Evolutionary conservation across 2,797 vertebrate species (phyloP), one percentile per base, ranked within the genome.

Genomic region (Acrocephalus scirpaceus): DNA sequence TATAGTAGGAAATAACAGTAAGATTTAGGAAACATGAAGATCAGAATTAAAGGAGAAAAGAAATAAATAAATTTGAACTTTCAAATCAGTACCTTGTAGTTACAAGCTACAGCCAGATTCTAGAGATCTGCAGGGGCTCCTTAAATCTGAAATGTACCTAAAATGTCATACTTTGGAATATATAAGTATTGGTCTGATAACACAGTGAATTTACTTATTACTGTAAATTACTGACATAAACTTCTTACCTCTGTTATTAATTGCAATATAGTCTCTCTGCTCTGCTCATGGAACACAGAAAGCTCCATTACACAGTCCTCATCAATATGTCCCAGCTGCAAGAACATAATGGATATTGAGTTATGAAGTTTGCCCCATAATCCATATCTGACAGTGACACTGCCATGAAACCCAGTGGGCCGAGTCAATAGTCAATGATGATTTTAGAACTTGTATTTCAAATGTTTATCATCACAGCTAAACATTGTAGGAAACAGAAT

Each of bases 291-390:
- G 95, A 98, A 97, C 75, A 99, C 98, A 6, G 99, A 98, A 97
- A 99, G 99, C 97, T 99, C 99, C 21, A 98, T 98, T 90, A 99
- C 53, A 11, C 99, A 99, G 96, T 99, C 99, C 89, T 99, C 99
- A 96, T 99, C 99, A 69, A 99, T 98, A 88, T 98, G 98, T 53
- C 98, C 98, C 88, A 99, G 95, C 99, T 98, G 96, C 29, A 97
- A 97, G 48, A 90, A 90, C 54, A 93, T 3, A 13, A 83, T 1
- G 3, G 34, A 66, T 88, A 69, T 9, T 64, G 30, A 92, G 84
- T 23, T 11, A 6, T 16, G 10, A 93, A 38, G 30, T 26, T 47
- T 57, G 51, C 36, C 20, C 75, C 34, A 32, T 29, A 82, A 81
- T 26, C 32, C 20, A 6, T 6, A 38, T 12, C 21, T 65, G 19